phyloP scores from a whole-genome alignment of 2,797 vertebrate genomes.

The Parauchenoglanis ngamensis region DNA sequence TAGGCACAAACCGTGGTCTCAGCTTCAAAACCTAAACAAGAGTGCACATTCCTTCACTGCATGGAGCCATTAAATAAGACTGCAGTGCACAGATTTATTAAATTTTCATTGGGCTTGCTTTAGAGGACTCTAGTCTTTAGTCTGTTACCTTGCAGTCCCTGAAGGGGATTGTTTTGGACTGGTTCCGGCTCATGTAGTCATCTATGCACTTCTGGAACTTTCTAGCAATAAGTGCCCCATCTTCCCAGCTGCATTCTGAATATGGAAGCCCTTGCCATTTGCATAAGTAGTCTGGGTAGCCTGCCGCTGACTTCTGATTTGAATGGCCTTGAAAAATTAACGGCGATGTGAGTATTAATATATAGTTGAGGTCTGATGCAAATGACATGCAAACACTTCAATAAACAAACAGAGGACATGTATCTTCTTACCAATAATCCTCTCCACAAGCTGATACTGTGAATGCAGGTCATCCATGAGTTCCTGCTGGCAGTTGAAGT shows the following conservation, averaged over 20 bases:
- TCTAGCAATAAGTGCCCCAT: conserved; percentile 89
- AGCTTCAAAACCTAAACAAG: conserved; percentile 87
- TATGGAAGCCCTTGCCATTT: conserved; percentile 98
- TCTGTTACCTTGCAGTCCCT: conserved; percentile 91
- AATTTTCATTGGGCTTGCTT: neutral
- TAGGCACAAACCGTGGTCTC: conserved; percentile 91
- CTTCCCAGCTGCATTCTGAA: conserved; percentile 98
- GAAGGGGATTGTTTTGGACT: conserved; percentile 92
- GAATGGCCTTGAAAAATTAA: conserved; percentile 84
- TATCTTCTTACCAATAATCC: conserved; percentile 87
- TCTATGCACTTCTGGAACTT: conserved; percentile 95
- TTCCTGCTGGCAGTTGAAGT: conserved; percentile 96
- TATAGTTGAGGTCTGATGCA: neutral
- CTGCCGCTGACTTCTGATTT: conserved; percentile 96
- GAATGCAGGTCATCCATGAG: conserved; percentile 95
- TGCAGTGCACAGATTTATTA: conserved; percentile 2
- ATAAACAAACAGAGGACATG: neutral
- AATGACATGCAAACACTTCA: neutral
- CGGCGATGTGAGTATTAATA: neutral
- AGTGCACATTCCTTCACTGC: conserved; percentile 4
- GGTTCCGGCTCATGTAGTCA: conserved; percentile 93
- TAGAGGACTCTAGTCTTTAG: neutral
- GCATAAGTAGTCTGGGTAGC: conserved; percentile 96
- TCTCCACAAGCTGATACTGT: conserved; percentile 96
- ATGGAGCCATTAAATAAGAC: conserved; percentile 27